Evolutionary conservation across 2,888 invertebrate genomes (phyloP).

Genomic region (Dyspetes luteomarginatus): DNA sequence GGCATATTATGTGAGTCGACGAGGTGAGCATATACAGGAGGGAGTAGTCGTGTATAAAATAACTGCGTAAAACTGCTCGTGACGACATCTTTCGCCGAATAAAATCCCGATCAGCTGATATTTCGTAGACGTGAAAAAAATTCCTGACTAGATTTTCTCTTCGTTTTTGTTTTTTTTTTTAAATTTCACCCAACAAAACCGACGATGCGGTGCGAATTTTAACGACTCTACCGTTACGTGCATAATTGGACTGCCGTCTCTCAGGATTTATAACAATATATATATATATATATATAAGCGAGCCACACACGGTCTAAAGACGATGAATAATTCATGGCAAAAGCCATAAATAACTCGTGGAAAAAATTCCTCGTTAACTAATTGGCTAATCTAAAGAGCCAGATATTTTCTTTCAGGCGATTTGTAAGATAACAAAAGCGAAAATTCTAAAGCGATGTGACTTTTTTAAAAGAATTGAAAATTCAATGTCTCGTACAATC

Average conservation of each 20-base stretch:
- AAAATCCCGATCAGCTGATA: conserved; percentile 53
- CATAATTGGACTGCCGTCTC: no score
- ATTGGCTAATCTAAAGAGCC: no score
- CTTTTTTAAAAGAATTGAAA: no score
- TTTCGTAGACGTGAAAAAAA: neutral
- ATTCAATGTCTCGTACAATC: no score
- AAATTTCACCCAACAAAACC: no score
- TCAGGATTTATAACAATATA: no score
- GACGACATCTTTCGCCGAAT: conserved; percentile 58
- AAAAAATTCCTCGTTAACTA: neutral
- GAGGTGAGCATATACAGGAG: conserved; percentile 45
- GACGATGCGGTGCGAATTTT: no score
- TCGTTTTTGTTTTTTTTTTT: neutral
- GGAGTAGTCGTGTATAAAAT: conserved; percentile 1
- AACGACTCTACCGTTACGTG: no score
- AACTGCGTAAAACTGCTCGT: conserved; percentile 69
- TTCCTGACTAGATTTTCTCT: neutral
- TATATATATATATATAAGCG: neutral
- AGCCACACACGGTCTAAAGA: no score
- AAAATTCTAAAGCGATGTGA: no score
- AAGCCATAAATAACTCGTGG: neutral
- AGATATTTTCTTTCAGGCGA: no score
- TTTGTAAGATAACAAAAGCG: no score
- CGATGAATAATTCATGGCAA: neutral
- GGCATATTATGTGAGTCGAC: conserved; percentile 73